Conservation (phyloP, 2,113 vertebrate genomes). For the Lontra canadensis region DNA sequence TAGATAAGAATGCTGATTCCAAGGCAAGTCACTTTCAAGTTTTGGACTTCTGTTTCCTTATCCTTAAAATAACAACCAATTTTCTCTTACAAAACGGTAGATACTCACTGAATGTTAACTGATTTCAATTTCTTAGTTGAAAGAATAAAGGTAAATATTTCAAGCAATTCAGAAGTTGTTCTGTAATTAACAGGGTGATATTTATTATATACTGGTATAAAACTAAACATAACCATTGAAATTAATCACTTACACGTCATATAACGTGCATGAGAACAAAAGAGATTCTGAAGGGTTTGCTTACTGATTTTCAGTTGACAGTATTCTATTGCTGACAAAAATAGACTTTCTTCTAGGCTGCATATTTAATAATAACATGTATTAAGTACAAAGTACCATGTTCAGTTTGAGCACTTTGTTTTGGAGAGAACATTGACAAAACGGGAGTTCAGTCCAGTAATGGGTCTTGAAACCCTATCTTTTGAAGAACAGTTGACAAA, state of each 20-base stretch:
- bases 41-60: not conserved
- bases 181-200: not conserved
- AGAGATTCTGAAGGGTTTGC: not conserved
- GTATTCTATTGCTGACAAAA: not conserved
- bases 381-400: not conserved
- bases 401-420: not conserved
- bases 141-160: slow-evolving; percentile 28
- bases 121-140: not conserved
- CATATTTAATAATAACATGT: not conserved
- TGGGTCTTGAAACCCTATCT: not conserved
- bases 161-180: not conserved
- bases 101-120: not conserved
- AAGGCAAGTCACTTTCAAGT: not conserved
- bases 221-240: not conserved
- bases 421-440: not conserved
- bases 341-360: not conserved
- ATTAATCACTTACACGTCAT: slow-evolving; percentile 5
- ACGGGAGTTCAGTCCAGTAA: not conserved
- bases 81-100: not conserved
- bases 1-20: not conserved
- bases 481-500: slow-evolving; percentile 11
- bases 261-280: not conserved
- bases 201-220: slow-evolving; percentile 28
- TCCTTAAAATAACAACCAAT: not conserved
- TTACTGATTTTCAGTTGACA: not conserved